Base-by-base conservation (phyloP, 2,888 invertebrate species). In the Cactoblastis cactorum region DNA sequence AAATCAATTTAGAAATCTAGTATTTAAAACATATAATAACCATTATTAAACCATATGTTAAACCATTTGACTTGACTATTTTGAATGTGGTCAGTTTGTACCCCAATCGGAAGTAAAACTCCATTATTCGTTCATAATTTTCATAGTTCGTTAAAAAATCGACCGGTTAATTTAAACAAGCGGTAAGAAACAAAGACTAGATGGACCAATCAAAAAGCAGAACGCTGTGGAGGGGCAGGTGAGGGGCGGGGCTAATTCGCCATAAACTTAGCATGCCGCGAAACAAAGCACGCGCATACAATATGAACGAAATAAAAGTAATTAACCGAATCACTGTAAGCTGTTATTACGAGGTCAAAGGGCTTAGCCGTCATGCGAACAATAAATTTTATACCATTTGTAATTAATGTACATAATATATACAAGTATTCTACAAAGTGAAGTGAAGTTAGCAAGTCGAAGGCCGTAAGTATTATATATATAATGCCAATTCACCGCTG, bases 191-290 rank as follows among this genome's bases (percentile, higher is more conserved):
- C 83, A 83, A 83, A 85, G 82, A 72, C 59, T 65, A 62, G 69
- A 57, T 69, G 71, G 63, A 73, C 87, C 87, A 88, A 88, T 87
- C 84, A 73, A 66, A 58, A 69, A 61, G 58, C 61, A 63, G 68
- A 73, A 73, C 71, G 70, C 71, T 32, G 33, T 49, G 41, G 15
- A 37, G 47, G 37, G 46, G 46, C 46, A 35, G 35, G 60, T 59
- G 56, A 58, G 67, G 78, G 88, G 88, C 87, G 88, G 75, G 77
- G 83, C 77, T 67, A 71, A 75, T 76, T 74, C 66, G 59, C 76
- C 71, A 67, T 74, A 76, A 79, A 74, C 71, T 77, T 74, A 64
- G 72, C 74, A 74, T 69, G 66, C 64, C 62, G 68, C 66, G 70
- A 77, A 67, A 79, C 78, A 82, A 80, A 81, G 77, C 70, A 69